phyloP scores from a whole-genome alignment of 2,797 vertebrate species.

The Melanotaenia maccullochi region DNA sequence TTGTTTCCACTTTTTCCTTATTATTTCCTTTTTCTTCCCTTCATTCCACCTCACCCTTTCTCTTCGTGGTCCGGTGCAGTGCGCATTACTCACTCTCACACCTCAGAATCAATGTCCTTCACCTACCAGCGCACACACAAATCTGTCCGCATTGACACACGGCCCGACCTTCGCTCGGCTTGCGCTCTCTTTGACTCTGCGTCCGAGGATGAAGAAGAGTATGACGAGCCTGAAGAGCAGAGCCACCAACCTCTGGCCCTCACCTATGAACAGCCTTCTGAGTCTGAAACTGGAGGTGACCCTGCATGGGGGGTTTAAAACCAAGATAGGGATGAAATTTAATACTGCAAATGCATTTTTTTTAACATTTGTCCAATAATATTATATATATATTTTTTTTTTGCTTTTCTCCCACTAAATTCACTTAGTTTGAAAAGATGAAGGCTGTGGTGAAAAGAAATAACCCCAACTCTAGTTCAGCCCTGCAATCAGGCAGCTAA shows the following conservation, averaged over 20 bases:
- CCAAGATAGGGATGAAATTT: neutral
- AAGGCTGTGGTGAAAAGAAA: conserved; percentile 12
- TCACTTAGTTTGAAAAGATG: neutral
- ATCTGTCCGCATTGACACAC: conserved; percentile 93
- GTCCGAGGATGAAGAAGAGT: conserved; percentile 86
- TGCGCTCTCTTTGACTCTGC: conserved; percentile 84
- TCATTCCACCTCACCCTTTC: conserved; percentile 63
- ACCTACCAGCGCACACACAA: conserved; percentile 95
- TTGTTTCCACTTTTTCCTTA: conserved; percentile 34
- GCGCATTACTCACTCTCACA: conserved; percentile 93
- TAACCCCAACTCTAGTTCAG: conserved; percentile 15
- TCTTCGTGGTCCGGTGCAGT: conserved; percentile 83
- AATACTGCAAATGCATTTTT: neutral
- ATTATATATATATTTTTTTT: neutral
- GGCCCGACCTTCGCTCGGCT: conserved; percentile 87
- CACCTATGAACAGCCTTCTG: conserved; percentile 79
- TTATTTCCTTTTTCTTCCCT: conserved; percentile 10
- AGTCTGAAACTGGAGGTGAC: conserved; percentile 91
- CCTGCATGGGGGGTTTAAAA: conserved; percentile 74
- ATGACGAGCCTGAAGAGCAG: conserved; percentile 35
- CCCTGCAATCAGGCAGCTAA: conserved; percentile 42
- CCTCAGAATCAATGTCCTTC: conserved; percentile 96
- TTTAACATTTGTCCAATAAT: neutral
- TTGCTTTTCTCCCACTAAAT: conserved; percentile 1
- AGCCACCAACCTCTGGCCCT: conserved; percentile 75